Percentiles rank a stretch among this genome's conserved stretches.
phyloP scores from a whole-genome alignment of 1,140 invertebrate genomes.

The Drosophila bocqueti region DNA sequence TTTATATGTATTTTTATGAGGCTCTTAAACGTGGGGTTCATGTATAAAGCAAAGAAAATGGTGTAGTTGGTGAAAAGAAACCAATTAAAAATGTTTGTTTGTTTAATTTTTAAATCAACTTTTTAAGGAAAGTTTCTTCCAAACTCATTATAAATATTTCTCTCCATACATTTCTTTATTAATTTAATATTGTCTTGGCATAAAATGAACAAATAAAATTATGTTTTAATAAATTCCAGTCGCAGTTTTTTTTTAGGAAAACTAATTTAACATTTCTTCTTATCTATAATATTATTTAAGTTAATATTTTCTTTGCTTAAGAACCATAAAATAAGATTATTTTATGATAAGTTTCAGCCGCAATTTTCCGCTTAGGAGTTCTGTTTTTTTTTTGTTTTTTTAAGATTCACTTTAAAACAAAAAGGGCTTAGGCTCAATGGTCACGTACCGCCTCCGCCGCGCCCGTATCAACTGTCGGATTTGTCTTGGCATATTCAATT shows the following conservation, averaged over 20 bases:
- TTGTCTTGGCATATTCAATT: slow-evolving; percentile 39
- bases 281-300: too few species aligned
- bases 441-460: slow-evolving; percentile 14
- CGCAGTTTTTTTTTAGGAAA: too few species aligned
- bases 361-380: background rate
- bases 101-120: too few species aligned
- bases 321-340: background rate
- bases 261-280: too few species aligned
- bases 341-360: background rate
- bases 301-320: too few species aligned
- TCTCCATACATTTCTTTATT: too few species aligned
- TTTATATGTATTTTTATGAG: background rate
- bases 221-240: too few species aligned
- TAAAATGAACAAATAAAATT: too few species aligned
- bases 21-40: background rate
- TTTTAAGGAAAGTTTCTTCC: background rate
- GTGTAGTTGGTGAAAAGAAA: too few species aligned
- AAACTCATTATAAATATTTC: too few species aligned
- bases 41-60: background rate
- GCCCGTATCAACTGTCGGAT: slow-evolving; percentile 41
- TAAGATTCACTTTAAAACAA: background rate
- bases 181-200: too few species aligned
- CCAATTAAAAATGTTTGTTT: too few species aligned
- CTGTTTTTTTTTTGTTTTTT: background rate
- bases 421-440: slow-evolving; percentile 5